phyloP scores from a whole-genome alignment of 2,888 invertebrate genomes.

The Ferrisia virgata region DNA sequence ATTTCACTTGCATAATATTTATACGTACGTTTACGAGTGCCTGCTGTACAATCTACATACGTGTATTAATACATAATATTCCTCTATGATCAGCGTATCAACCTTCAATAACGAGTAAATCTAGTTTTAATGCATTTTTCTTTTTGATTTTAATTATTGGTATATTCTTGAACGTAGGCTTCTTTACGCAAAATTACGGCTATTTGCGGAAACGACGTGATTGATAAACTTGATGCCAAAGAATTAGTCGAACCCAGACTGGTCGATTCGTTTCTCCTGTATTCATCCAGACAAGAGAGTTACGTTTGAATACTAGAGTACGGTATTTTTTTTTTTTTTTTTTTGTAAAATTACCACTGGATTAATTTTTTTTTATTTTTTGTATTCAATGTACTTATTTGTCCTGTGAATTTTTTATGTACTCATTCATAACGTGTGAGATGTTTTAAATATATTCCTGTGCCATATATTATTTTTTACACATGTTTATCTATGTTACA shows the following conservation, averaged over 20 bases:
- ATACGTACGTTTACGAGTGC: neutral
- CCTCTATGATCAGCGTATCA: neutral
- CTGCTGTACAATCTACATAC: neutral
- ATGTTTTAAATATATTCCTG: neutral
- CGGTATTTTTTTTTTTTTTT: neutral
- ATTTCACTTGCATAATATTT: slow-evolving; percentile 15
- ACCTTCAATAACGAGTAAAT: neutral
- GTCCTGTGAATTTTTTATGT: neutral
- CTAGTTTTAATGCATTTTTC: neutral
- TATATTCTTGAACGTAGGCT: slow-evolving; percentile 56
- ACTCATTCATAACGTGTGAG: neutral
- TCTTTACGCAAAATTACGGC: slow-evolving; percentile 64
- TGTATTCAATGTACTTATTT: neutral
- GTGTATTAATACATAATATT: neutral
- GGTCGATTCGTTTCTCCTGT: slow-evolving; percentile 74
- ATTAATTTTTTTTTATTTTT: neutral
- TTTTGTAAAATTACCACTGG: neutral
- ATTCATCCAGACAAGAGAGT: slow-evolving; percentile 72
- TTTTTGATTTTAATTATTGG: slow-evolving; percentile 37
- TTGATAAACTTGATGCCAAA: slow-evolving; percentile 62
- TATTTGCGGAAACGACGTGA: slow-evolving; percentile 58
- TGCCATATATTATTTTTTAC: neutral
- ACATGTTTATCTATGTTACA: neutral
- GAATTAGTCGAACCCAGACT: slow-evolving; percentile 72
- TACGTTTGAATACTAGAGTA: slow-evolving; percentile 60